Percentiles rank a stretch among this genome's conserved stretches.
phyloP scores from a whole-genome alignment of 2,888 invertebrate species.

The Eupeodes latifasciatus region DNA sequence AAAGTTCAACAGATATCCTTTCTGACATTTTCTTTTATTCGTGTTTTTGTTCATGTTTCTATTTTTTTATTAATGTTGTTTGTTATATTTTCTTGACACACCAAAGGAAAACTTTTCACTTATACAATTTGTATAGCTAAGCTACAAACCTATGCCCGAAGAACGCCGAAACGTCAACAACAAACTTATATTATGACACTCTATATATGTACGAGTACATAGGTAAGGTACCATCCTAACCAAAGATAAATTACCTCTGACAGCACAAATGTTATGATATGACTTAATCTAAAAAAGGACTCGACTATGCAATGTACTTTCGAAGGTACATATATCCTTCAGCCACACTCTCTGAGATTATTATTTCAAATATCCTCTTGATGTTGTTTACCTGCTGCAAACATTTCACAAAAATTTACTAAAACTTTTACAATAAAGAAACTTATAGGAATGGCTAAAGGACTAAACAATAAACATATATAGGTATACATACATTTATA shows the following conservation, averaged over 20 bases:
- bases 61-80: background rate
- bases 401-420: constrained; percentile 11
- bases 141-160: too few species aligned
- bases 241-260: constrained; percentile 28
- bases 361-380: constrained; percentile 29
- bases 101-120: constrained; percentile 11
- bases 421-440: constrained; percentile 23
- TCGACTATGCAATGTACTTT: background rate
- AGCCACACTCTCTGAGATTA: constrained; percentile 1
- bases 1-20: background rate
- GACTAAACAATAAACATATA: too few species aligned
- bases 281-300: constrained; percentile 24
- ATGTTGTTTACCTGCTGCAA: constrained; percentile 13
- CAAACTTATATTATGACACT: background rate
- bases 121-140: background rate
- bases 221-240: too few species aligned
- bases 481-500: too few species aligned
- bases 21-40: background rate
- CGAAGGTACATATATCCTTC: background rate
- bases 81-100: constrained; percentile 7
- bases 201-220: background rate
- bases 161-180: background rate
- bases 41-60: background rate
- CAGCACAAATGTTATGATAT: constrained; percentile 9
- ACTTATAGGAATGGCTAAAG: background rate